A percentile compares a stretch with the other conserved stretches of the same genome.
Evolutionary conservation across 1,140 invertebrate genomes (phyloP).

Genomic region (Diplogasteroides magnus): DNA sequence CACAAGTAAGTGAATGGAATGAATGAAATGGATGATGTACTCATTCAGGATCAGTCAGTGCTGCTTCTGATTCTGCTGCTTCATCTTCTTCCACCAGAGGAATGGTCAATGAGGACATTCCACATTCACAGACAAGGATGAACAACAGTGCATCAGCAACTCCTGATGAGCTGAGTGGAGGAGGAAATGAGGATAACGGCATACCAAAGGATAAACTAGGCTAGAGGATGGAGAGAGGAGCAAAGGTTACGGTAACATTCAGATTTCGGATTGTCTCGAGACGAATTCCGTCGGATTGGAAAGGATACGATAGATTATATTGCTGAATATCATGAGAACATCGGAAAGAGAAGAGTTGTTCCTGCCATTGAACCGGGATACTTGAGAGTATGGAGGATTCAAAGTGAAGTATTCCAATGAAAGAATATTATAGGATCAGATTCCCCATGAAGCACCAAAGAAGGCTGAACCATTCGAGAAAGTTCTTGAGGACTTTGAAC

Average conservation of each 20-base stretch:
- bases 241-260: not conserved
- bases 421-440: conserved; percentile 65
- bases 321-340: conserved; percentile 83
- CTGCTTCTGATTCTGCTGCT: not conserved
- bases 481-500: conserved; percentile 88
- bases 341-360: conserved; percentile 74
- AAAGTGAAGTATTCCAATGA: too few relatives aligned
- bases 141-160: not conserved
- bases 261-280: conserved; percentile 69
- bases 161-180: not conserved
- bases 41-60: not conserved
- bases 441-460: conserved; percentile 78
- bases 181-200: too few relatives aligned
- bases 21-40: too few relatives aligned
- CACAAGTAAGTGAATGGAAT: not conserved
- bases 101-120: not conserved
- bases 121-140: not conserved
- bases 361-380: conserved; percentile 82
- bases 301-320: conserved; percentile 98
- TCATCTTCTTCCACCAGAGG: not conserved
- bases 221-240: not conserved
- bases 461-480: conserved; percentile 80
- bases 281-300: conserved; percentile 79
- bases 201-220: not conserved
- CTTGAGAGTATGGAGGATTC: conserved; percentile 60